Percentiles rank a stretch among this genome's conserved stretches.
These are phyloP conservation scores for Lithobates sylvaticus DNA, from an alignment of 2,797 vertebrate genomes.

Conservation along the genomic window DNA sequence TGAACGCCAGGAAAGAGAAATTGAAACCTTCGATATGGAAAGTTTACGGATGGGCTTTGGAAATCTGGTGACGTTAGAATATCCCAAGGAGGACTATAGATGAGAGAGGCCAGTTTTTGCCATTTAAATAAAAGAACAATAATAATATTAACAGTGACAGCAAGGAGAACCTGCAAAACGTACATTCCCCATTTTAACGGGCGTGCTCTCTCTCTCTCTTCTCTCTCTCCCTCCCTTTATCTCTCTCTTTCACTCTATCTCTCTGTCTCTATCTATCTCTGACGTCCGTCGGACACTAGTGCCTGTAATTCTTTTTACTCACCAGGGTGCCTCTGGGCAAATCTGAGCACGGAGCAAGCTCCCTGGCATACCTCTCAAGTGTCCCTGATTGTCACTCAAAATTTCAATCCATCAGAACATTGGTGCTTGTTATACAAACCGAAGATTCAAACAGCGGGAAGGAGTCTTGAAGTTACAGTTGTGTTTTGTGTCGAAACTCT, in stretches of 20 bases:
- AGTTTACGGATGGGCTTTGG: conserved; percentile 94
- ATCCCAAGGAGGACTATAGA: conserved; percentile 99
- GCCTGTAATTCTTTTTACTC: conserved; percentile 83
- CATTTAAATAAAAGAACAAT: conserved; percentile 67
- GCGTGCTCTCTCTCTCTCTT: conserved; percentile 69
- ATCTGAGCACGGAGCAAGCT: conserved; percentile 84
- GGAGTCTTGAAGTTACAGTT: conserved; percentile 62
- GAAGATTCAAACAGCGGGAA: conserved; percentile 62
- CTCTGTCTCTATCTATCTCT: conserved; percentile 84
- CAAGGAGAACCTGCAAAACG: conserved; percentile 76
- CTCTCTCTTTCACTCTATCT: conserved; percentile 72
- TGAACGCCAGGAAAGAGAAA: conserved; percentile 96
- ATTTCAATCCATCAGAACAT: conserved; percentile 62
- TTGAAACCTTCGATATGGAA: conserved; percentile 95
- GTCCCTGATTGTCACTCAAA: conserved; percentile 64
- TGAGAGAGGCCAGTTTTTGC: conserved; percentile 79
- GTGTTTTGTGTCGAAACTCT: conserved; percentile 63
- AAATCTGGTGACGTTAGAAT: conserved; percentile 93
- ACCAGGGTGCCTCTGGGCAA: conserved; percentile 84
- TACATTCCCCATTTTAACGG: conserved; percentile 81
- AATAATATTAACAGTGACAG: conserved; percentile 70
- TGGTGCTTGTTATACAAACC: conserved; percentile 64
- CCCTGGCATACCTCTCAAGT: conserved; percentile 77
- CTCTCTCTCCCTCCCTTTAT: conserved; percentile 70
- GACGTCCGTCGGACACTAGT: conserved; percentile 85